phyloP scores from a whole-genome alignment of 2,888 invertebrate genomes.

The Amphipoea lucens region DNA sequence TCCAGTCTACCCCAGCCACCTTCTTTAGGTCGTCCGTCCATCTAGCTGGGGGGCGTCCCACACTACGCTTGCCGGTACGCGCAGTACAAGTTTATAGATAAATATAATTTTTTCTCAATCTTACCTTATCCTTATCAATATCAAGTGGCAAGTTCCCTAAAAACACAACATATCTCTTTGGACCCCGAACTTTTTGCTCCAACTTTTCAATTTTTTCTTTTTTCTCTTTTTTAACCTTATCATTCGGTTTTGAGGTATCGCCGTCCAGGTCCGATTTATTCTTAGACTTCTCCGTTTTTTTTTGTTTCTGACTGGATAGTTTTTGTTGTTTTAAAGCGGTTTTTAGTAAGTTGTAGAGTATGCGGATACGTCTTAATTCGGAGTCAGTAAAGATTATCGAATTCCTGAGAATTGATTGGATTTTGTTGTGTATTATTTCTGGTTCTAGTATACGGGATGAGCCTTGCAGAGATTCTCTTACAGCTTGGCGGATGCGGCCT shows the following conservation, averaged over 20 bases:
- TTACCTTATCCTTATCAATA: slow-evolving; percentile 81
- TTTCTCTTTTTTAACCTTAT: slow-evolving; percentile 53
- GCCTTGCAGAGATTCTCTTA: slow-evolving; percentile 79
- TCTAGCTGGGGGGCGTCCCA: too few relatives aligned
- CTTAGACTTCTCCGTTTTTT: slow-evolving; percentile 26
- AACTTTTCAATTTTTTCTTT: slow-evolving; percentile 56
- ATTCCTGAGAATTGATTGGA: slow-evolving; percentile 76
- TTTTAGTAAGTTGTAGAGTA: slow-evolving; percentile 84
- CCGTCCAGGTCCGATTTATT: slow-evolving; percentile 14
- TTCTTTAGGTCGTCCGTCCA: too few relatives aligned
- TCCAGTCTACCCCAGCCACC: too few relatives aligned
- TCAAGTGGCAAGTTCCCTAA: slow-evolving; percentile 84
- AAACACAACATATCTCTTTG: slow-evolving; percentile 88
- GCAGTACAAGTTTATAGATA: too few relatives aligned
- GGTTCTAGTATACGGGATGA: slow-evolving; percentile 76
- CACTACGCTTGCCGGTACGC: too few relatives aligned
- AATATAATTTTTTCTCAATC: background rate
- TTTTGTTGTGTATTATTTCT: slow-evolving; percentile 81
- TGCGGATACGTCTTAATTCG: slow-evolving; percentile 80
- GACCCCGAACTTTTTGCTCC: slow-evolving; percentile 74
- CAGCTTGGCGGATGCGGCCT: slow-evolving; percentile 83
- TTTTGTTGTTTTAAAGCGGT: slow-evolving; percentile 65
- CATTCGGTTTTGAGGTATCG: slow-evolving; percentile 43
- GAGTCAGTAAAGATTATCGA: slow-evolving; percentile 73
- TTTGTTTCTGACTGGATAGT: slow-evolving; percentile 50